A percentile compares a stretch with the other conserved stretches of the same genome.
Evolutionary conservation across 2,797 vertebrate genomes (phyloP).

Genomic region (Microtus californicus): DNA sequence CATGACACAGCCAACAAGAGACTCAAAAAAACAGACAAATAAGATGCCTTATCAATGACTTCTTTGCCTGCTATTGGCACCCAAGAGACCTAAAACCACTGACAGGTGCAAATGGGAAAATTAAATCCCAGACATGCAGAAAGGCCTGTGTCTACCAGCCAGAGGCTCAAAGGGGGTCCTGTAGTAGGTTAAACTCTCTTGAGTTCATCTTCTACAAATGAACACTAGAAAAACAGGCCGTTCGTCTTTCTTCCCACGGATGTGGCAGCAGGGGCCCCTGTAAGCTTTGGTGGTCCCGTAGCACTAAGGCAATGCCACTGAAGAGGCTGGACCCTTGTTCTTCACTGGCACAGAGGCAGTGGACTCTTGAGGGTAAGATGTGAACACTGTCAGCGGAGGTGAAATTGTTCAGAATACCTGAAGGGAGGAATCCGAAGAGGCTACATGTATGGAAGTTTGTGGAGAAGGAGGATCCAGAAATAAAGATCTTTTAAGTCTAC

Average conservation of each 20-base stretch:
- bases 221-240: not conserved
- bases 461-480: not conserved
- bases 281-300: not conserved
- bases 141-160: not conserved
- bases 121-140: not conserved
- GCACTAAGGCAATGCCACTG: not conserved
- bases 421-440: not conserved
- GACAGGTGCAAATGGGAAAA: not conserved
- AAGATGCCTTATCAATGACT: not conserved
- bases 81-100: not conserved
- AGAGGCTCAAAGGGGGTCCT: not conserved
- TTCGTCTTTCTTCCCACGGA: not conserved
- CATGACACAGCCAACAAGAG: fast-evolving
- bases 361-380: not conserved
- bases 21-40: not conserved
- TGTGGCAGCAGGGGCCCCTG: fast-evolving
- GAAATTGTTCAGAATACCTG: not conserved
- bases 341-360: not conserved
- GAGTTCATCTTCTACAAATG: not conserved
- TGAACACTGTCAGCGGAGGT: not conserved
- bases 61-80: not conserved
- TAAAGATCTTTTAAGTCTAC: not conserved
- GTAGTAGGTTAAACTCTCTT: not conserved
- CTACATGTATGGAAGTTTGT: not conserved
- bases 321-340: not conserved